Evolutionary conservation across 2,113 vertebrate species (phyloP).

Genomic region (Rhinichthys klamathensis): DNA sequence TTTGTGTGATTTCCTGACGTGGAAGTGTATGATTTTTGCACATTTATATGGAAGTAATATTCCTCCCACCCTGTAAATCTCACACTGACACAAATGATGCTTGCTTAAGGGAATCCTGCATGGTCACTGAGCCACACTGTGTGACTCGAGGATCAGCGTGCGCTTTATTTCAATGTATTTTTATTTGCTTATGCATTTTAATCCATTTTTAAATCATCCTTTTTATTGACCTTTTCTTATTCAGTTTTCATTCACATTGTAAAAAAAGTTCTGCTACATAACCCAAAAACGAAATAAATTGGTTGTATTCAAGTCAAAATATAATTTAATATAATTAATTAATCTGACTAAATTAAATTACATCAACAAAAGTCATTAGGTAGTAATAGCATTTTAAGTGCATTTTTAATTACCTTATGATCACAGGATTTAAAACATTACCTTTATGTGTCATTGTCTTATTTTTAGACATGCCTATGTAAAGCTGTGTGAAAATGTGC

Average conservation of each 20-base stretch:
- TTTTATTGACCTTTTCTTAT: neutral
- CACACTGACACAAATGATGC: constrained; percentile 12
- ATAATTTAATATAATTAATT: neutral
- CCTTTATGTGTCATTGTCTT: neutral
- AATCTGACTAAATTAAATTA: neutral
- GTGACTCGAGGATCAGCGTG: neutral
- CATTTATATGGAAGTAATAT: constrained; percentile 28
- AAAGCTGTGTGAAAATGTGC: neutral
- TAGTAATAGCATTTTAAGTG: neutral
- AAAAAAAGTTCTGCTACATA: neutral
- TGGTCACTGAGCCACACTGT: neutral
- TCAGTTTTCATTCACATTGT: neutral
- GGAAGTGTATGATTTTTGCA: neutral
- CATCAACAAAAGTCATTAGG: neutral
- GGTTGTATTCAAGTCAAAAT: neutral
- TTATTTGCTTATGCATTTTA: neutral
- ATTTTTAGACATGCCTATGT: neutral
- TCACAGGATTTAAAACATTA: neutral
- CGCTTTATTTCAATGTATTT: neutral
- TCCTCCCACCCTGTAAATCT: constrained; percentile 18
- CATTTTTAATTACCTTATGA: neutral
- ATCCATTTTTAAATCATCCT: neutral
- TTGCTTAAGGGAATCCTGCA: constrained; percentile 6
- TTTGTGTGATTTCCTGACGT: constrained; percentile 5
- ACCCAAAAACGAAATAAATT: neutral